Evolutionary conservation across 2,113 vertebrate genomes (phyloP).

Genomic region (Euleptes europaea): DNA sequence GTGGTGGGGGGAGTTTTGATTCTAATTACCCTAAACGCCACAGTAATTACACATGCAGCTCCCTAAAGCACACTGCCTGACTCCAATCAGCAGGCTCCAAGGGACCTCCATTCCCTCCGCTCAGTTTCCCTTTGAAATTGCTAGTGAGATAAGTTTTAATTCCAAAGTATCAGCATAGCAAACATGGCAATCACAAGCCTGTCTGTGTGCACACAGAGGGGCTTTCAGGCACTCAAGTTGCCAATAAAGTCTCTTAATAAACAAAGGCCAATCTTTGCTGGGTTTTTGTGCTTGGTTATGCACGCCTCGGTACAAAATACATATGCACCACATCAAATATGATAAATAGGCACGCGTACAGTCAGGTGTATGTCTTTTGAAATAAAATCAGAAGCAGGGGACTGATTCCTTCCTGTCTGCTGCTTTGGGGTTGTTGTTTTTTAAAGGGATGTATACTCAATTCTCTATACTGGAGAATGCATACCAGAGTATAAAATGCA

Average conservation of each 20-base stretch:
- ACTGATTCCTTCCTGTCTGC: neutral
- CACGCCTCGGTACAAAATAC: neutral
- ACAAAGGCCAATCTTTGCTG: neutral
- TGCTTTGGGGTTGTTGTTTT: neutral
- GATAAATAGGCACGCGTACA: neutral
- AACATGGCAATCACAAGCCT: neutral
- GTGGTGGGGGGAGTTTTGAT: neutral
- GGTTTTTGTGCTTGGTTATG: neutral
- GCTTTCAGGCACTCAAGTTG: neutral
- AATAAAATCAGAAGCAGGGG: neutral
- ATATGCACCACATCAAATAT: neutral
- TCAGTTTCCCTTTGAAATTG: conserved; percentile 4
- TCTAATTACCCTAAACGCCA: neutral
- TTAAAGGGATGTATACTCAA: neutral
- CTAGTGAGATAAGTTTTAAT: neutral
- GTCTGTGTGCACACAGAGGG: neutral
- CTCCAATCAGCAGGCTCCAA: neutral
- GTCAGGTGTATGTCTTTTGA: neutral
- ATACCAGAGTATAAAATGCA: neutral
- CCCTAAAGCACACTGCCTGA: neutral
- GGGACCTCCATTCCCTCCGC: neutral
- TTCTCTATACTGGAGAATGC: neutral
- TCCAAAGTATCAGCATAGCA: neutral
- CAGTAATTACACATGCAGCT: neutral
- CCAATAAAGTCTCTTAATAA: neutral